phyloP scores from a whole-genome alignment of 2,888 invertebrate genomes.

The Aspidiotus destructor region DNA sequence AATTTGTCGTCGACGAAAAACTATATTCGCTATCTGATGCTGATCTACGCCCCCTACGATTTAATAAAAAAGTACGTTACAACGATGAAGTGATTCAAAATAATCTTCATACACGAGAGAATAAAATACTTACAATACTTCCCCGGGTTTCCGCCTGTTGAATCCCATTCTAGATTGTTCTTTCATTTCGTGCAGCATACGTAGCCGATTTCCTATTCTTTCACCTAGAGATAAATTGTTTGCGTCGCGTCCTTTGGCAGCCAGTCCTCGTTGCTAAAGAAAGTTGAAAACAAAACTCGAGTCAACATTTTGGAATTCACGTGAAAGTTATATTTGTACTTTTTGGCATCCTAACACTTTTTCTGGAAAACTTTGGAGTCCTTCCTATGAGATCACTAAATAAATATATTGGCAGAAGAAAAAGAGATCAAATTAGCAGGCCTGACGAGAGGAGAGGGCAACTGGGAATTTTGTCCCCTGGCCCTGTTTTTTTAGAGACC shows the following conservation, averaged over 20 bases:
- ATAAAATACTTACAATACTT: conserved; percentile 18
- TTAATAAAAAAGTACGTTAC: background rate
- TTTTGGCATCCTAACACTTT: too few relatives aligned
- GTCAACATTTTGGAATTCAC: too few relatives aligned
- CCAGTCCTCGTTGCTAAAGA: conserved; percentile 16
- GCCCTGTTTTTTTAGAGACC: too few relatives aligned
- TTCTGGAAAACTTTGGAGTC: too few relatives aligned
- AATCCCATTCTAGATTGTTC: conserved; percentile 15
- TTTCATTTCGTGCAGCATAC: conserved; percentile 29
- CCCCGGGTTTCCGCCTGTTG: conserved; percentile 17
- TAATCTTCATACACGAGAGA: background rate
- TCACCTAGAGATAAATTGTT: conserved; percentile 18
- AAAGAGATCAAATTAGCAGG: too few relatives aligned
- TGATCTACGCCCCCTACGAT: conserved; percentile 21
- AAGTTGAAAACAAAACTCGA: background rate
- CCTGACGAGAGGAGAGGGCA: too few relatives aligned
- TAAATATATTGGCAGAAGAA: too few relatives aligned
- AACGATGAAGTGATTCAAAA: background rate
- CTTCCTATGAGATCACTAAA: too few relatives aligned
- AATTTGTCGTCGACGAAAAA: conserved; percentile 22
- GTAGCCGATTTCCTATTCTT: conserved; percentile 21
- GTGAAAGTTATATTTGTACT: too few relatives aligned
- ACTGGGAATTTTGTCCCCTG: too few relatives aligned
- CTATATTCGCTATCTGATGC: conserved; percentile 28
- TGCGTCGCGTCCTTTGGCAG: conserved; percentile 18